Evolutionary conservation across 2,797 vertebrate genomes (phyloP).

Genomic region (Rhabdophis nuchalis): DNA sequence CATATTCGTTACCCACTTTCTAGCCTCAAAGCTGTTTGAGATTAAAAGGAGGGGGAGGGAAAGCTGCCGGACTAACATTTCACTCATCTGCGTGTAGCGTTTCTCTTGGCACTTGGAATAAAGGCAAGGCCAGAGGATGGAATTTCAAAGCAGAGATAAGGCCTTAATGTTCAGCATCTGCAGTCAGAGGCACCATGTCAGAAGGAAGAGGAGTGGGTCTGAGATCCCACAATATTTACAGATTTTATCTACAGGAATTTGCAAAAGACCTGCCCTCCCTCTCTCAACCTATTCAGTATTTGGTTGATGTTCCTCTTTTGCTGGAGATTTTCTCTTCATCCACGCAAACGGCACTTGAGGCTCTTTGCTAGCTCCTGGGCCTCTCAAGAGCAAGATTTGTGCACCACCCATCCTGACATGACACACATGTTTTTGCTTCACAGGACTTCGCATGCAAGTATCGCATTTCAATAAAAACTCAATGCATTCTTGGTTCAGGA

Average conservation of each 20-base stretch:
- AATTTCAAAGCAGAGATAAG: background rate
- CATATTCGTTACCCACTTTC: background rate
- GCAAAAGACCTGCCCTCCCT: background rate
- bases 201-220: background rate
- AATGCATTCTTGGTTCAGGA: conserved; percentile 38
- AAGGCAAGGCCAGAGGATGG: background rate
- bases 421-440: conserved; percentile 7
- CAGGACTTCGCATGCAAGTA: conserved; percentile 7
- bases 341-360: background rate
- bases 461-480: conserved; percentile 33
- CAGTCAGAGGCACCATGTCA: background rate
- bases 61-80: background rate
- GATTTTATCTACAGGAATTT: conserved; percentile 15
- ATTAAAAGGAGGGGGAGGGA: background rate
- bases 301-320: background rate
- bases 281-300: background rate
- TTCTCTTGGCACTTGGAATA: background rate
- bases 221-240: conserved; percentile 22
- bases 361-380: background rate
- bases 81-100: background rate
- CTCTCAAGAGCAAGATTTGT: background rate
- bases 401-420: background rate
- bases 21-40: background rate
- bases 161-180: background rate
- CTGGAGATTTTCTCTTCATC: background rate